These are phyloP conservation scores for Antennarius maculatus DNA, from an alignment of 2,797 vertebrate genomes.

Conservation along the genomic window DNA sequence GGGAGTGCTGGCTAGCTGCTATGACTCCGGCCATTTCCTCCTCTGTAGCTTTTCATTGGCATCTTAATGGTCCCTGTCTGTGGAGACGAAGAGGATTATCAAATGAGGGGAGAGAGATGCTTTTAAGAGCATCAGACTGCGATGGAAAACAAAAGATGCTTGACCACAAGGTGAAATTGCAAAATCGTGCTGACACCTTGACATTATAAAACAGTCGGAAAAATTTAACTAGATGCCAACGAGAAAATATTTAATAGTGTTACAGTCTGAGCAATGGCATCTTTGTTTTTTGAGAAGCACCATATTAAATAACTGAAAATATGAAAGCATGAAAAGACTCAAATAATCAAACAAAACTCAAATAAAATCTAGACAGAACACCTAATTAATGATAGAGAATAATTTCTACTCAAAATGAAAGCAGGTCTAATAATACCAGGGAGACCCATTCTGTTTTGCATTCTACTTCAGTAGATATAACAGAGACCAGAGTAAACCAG, in stretches of 20 bases:
- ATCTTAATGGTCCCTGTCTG: constrained; percentile 68
- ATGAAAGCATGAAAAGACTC: not conserved
- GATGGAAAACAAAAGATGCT: constrained; percentile 26
- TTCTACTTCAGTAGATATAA: constrained; percentile 77
- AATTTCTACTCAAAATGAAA: not conserved
- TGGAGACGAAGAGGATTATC: constrained; percentile 55
- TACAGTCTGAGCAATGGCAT: not conserved
- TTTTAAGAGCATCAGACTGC: constrained; percentile 23
- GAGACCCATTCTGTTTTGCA: no score
- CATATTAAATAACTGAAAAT: constrained; percentile 14
- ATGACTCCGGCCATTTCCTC: constrained; percentile 64
- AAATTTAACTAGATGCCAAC: constrained; percentile 3
- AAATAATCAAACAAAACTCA: not conserved
- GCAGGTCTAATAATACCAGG: no score
- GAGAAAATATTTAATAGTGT: constrained; percentile 1
- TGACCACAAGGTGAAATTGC: constrained; percentile 30
- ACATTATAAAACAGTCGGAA: constrained; percentile 24
- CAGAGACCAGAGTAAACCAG: constrained; percentile 84
- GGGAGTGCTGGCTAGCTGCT: constrained; percentile 74
- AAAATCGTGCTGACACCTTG: constrained; percentile 23
- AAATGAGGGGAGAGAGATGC: constrained; percentile 45
- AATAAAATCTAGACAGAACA: not conserved
- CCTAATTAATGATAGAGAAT: not conserved
- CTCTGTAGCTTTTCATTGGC: constrained; percentile 48
- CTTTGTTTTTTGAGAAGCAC: constrained; percentile 14